phyloP scores from a whole-genome alignment of 2,797 vertebrate species.

The Thunnus albacares region DNA sequence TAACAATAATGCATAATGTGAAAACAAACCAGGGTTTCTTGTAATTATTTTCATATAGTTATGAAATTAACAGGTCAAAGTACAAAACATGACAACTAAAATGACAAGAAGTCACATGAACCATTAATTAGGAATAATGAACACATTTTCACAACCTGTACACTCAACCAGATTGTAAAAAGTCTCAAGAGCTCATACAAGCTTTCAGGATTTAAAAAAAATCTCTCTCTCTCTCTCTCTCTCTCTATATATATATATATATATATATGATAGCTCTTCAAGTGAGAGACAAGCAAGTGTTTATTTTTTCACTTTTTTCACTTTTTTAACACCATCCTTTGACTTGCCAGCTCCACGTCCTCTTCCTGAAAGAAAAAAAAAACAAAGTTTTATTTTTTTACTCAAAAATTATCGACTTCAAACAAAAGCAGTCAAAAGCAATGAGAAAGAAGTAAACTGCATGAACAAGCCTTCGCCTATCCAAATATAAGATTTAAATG shows the following conservation, averaged over 20 bases:
- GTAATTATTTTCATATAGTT: not conserved
- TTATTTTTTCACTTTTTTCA: not conserved
- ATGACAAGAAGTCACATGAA: not conserved
- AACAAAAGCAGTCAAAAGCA: not conserved
- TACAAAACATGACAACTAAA: not conserved
- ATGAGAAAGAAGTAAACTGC: not conserved
- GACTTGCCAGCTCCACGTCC: not conserved
- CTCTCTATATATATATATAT: too few species aligned
- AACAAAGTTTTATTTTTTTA: not conserved
- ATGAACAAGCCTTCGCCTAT: too few species aligned
- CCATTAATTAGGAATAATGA: not conserved
- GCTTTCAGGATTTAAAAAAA: not conserved
- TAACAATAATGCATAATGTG: not conserved
- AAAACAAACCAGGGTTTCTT: not conserved
- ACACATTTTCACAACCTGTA: not conserved
- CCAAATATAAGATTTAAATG: not conserved
- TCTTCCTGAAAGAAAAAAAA: conserved; percentile 51
- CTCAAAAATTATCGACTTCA: not conserved
- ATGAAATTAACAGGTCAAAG: not conserved
- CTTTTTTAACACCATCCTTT: not conserved
- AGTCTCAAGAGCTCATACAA: not conserved
- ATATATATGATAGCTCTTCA: not conserved
- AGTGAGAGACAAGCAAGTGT: not conserved
- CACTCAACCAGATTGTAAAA: not conserved
- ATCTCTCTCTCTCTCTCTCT: not conserved